Conservation (phyloP, 2,113 vertebrate genomes). For the Xerus inauris region DNA sequence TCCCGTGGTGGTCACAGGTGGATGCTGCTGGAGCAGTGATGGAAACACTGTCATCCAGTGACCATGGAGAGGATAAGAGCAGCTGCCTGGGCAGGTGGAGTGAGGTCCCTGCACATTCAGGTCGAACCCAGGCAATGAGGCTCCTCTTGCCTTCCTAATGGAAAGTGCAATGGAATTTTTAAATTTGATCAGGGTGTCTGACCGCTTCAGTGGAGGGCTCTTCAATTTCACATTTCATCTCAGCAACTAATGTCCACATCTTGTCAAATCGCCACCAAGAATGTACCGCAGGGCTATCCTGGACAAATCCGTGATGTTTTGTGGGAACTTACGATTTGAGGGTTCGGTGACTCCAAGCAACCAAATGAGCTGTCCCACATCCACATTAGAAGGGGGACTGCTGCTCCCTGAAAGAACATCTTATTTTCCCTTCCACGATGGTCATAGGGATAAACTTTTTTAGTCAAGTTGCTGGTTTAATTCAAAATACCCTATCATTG, state of each 20-base stretch:
- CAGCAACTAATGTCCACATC: constrained; percentile 65
- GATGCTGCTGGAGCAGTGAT: neutral
- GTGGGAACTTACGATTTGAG: constrained; percentile 37
- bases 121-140: neutral
- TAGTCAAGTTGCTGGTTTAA: neutral
- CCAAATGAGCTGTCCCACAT: constrained; percentile 63
- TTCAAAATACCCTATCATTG: neutral
- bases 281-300: constrained; percentile 35
- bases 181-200: constrained; percentile 17
- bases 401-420: constrained; percentile 22
- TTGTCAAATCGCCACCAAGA: constrained; percentile 48
- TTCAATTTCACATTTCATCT: constrained; percentile 73
- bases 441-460: constrained; percentile 57
- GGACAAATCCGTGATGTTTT: neutral
- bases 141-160: neutral
- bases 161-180: neutral
- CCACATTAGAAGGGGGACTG: neutral
- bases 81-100: neutral
- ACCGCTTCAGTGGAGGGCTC: constrained; percentile 59
- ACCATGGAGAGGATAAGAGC: fast-evolving
- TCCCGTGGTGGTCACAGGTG: neutral
- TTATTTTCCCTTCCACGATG: constrained; percentile 63
- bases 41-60: neutral
- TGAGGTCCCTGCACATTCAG: neutral
- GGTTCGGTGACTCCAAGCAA: constrained; percentile 16